Conservation (phyloP, 2,888 invertebrate species). For the Philonicus albiceps region DNA sequence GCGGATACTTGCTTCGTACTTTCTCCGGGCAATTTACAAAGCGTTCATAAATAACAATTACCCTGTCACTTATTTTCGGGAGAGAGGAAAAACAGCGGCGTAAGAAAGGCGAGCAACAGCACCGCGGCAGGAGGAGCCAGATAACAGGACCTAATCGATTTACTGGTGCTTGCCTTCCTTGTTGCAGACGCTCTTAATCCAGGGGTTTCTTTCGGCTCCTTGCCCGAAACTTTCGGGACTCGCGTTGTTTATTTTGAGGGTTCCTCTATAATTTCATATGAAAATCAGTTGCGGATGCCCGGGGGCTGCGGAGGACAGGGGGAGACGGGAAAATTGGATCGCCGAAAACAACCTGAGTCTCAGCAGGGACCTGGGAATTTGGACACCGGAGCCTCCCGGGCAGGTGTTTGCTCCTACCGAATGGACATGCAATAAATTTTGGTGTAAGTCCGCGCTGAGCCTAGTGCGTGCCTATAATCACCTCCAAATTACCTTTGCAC, state of each 20-base stretch:
- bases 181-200: background rate
- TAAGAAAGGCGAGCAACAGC: background rate
- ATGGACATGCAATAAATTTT: conserved; percentile 24
- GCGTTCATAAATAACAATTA: conserved; percentile 42
- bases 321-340: conserved; percentile 28
- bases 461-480: conserved; percentile 42
- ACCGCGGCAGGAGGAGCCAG: conserved; percentile 25
- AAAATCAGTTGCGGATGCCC: conserved; percentile 33
- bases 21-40: conserved; percentile 36
- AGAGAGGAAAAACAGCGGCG: background rate
- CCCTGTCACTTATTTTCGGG: conserved; percentile 33
- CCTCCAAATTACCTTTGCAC: background rate
- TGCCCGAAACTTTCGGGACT: conserved; percentile 10
- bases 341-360: background rate
- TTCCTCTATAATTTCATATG: conserved; percentile 40
- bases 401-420: conserved; percentile 29
- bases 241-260: conserved; percentile 19
- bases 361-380: background rate
- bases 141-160: conserved; percentile 43
- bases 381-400: background rate
- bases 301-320: background rate
- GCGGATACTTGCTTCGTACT: background rate
- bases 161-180: conserved; percentile 15
- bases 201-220: background rate
- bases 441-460: background rate